Base-by-base conservation (phyloP, 2,888 invertebrate genomes). In the Cheilosia variabilis region DNA sequence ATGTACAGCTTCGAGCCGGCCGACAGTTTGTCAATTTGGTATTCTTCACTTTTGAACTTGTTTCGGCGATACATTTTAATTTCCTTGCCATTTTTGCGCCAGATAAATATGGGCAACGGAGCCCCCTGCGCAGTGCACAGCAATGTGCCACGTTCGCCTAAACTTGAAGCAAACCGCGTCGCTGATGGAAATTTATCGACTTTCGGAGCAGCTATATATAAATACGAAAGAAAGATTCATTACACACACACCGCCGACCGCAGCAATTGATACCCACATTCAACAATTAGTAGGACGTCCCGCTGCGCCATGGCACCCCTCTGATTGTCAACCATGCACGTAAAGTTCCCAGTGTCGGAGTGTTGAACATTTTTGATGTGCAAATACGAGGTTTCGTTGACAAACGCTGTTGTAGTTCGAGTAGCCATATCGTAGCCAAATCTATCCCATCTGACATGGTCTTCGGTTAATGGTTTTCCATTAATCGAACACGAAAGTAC, bases 31-130 rank as follows among this genome's bases (percentile, higher is more conserved):
- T 91, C 90, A 58, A 90, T 75, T 81, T 89, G 90, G 0, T 88
- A 90, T 47, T 91, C 91, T 3, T 90, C 87, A 2, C 84, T 88
- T 52, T 89, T 90, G 77, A 89, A 91, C 69, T 91, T 91, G 68
- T 90, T 90, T 43, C 91, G 89, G 0, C 91, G 89, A 71, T 90
- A 90, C 90, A 90, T 90, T 80, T 91, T 91, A 2, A 91, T 87
- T 65, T 91, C 91, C 81, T 91, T 91, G 80, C 91, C 91, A 77
- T 90, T 89, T 13, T 90, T 90, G 2, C 91, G 91, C 91, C 91
- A 91, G 9, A 90, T 88, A 66, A 91, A 91, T 58, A 87, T 90
- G 4, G 91, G 91, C 68, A 90, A 89, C 0, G 91, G 91, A 0
- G 91, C 88, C 1, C 91, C 91, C 73, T 89, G 22, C 0, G 91